Evolutionary conservation across 1,140 invertebrate species (phyloP).

Genomic region (Solenopsis fugax): DNA sequence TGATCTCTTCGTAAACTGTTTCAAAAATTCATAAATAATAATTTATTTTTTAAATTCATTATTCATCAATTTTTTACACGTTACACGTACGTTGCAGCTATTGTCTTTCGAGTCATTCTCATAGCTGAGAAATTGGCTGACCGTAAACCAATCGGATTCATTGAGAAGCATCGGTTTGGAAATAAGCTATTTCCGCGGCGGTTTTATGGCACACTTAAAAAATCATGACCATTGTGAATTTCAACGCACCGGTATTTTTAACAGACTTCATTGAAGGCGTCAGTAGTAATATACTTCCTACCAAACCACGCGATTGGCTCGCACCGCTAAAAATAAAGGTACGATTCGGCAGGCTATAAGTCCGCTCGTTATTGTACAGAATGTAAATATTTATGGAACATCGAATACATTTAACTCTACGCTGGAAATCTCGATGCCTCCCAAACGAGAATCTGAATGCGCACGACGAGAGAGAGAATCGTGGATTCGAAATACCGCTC

Average conservation of each 20-base stretch:
- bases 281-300: slow-evolving; percentile 48
- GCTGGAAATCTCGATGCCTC: slow-evolving; percentile 28
- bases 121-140: background rate
- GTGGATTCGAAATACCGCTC: background rate
- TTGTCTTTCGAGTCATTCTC: background rate
- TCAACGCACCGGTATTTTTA: slow-evolving; percentile 45
- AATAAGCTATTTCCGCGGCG: background rate
- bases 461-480: background rate
- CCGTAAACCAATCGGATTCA: background rate
- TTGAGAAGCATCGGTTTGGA: background rate
- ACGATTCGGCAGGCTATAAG: slow-evolving; percentile 49
- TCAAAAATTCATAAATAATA: background rate
- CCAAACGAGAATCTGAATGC: background rate
- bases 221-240: slow-evolving; percentile 37
- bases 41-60: background rate
- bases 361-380: slow-evolving; percentile 65
- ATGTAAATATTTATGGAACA: slow-evolving; percentile 64
- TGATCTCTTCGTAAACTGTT: background rate
- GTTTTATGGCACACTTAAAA: slow-evolving; percentile 19
- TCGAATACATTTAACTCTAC: slow-evolving; percentile 65
- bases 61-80: background rate
- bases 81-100: background rate
- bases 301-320: slow-evolving; percentile 47
- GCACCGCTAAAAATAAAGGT: slow-evolving; percentile 73
- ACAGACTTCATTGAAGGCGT: slow-evolving; percentile 36